Base-by-base conservation (phyloP, 1,140 invertebrate species). In the Meloidogyne exigua region DNA sequence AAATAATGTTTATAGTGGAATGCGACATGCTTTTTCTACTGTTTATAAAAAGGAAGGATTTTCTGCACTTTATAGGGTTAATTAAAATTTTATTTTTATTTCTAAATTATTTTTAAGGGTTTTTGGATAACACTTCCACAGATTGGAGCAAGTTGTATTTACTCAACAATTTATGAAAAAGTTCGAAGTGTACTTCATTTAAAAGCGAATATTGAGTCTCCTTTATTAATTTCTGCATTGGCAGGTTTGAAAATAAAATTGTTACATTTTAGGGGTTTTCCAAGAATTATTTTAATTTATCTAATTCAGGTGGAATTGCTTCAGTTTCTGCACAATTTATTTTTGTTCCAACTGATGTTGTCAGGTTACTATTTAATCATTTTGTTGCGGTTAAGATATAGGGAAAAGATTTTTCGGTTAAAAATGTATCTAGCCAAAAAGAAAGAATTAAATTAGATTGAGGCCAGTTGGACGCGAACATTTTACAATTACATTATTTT, bases 201-300 rank as follows among this genome's bases (percentile, higher is more conserved):
- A 28, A 66, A 85, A 36, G 68, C 81, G 13, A 70, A 75, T 25
- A 81, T 87, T 44, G 67, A 69, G 13, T 86, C 83, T n/a, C 68
- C 77, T 18, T 67, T 81, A 25, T n/a, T 84, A 11, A 81, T 86
- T 13, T 87, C 86, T 2, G 83, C 85, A 0, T 67, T 87, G 36
- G 85, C 85, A 26, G 95, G 95, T 25, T 94, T 92, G 9, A 95
- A 98, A 89, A 96, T 94, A 25, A 18, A 3, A 3, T 26, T n/a
- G 7, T 26, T 39, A 39, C 10, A 7, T 39, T 57, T 57, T 21
- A n/a, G 2, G 0, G 5, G 4, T 0, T 93, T 97, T 73, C n/a
- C n/a, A n/a, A n/a, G n/a, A n/a, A 93, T 96, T 81, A 95, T 97
- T 67, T 95, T 95, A 23, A 95, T 98, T 88, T 95, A 98, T 89